A percentile compares a stretch with the other conserved stretches of the same genome.
These are phyloP conservation scores for Acipenser oxyrinchus DNA, from an alignment of 2,797 vertebrate species.

Conservation along the genomic window DNA sequence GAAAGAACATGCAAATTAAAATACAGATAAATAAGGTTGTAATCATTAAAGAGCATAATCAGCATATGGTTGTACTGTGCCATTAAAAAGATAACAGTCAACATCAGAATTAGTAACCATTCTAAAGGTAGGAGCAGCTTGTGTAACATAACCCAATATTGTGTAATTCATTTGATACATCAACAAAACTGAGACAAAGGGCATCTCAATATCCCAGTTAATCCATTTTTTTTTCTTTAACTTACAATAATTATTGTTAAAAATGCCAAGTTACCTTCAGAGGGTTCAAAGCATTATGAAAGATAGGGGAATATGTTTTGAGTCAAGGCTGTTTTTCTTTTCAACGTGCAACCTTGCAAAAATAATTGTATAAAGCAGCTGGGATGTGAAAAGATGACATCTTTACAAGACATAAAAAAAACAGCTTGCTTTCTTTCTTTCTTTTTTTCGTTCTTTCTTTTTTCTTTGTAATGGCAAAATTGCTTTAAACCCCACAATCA, in stretches of 20 bases:
- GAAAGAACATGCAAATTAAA: no score
- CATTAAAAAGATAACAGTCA: no score
- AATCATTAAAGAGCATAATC: no score
- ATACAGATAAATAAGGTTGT: no score
- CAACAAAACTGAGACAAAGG: conserved; percentile 43
- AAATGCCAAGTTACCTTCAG: conserved; percentile 18
- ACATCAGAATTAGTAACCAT: no score
- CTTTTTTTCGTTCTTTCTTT: conserved; percentile 23
- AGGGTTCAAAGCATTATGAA: neutral
- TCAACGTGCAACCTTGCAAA: conserved; percentile 67
- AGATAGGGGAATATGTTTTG: conserved; percentile 48
- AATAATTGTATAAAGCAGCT: conserved; percentile 82
- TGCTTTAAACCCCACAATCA: conserved; percentile 75
- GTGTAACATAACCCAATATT: conserved; percentile 9
- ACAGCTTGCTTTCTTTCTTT: conserved; percentile 50
- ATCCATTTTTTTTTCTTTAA: conserved; percentile 63
- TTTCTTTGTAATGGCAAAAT: conserved; percentile 75
- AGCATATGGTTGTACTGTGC: no score
- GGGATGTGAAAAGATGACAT: conserved; percentile 72
- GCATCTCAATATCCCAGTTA: conserved; percentile 53
- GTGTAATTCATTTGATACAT: conserved; percentile 58
- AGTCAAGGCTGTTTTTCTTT: conserved; percentile 64
- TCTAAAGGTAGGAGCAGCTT: no score
- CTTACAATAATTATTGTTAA: conserved; percentile 51
- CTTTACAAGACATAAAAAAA: conserved; percentile 74